These are phyloP conservation scores for Microtus montanus DNA, from an alignment of 2,113 vertebrate species.

Conservation along the genomic window DNA sequence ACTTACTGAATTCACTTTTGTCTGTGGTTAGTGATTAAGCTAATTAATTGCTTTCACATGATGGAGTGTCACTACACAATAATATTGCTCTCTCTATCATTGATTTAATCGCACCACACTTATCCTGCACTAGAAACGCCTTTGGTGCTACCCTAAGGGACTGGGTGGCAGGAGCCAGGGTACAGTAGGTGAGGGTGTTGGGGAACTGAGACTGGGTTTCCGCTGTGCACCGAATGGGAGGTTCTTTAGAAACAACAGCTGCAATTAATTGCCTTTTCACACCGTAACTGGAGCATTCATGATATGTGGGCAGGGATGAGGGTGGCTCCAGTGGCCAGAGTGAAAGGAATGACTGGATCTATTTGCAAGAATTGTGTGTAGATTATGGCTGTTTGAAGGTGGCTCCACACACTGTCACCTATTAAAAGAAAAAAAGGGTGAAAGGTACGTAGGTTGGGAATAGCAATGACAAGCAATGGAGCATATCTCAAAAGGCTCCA, in stretches of 20 bases:
- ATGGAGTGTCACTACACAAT: background rate
- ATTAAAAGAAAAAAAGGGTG: background rate
- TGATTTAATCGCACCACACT: background rate
- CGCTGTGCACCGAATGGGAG: background rate
- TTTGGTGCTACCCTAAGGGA: background rate
- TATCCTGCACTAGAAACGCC: background rate
- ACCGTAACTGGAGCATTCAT: background rate
- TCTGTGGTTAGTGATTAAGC: background rate
- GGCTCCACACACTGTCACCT: background rate
- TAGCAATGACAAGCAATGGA: background rate
- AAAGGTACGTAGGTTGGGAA: too few species aligned
- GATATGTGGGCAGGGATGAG: background rate
- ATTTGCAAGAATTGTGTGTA: background rate
- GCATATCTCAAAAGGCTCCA: background rate
- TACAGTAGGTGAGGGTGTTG: background rate
- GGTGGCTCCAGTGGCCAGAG: background rate
- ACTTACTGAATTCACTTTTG: slow-evolving; percentile 8
- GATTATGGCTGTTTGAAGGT: background rate
- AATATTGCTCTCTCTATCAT: background rate
- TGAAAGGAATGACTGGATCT: background rate
- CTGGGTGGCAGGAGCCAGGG: background rate
- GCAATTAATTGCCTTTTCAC: background rate
- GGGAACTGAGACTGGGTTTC: background rate
- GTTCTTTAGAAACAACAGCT: background rate
- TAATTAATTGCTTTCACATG: background rate